Evolutionary conservation across 2,113 vertebrate species (phyloP).

Genomic region (Seriola rivoliana): DNA sequence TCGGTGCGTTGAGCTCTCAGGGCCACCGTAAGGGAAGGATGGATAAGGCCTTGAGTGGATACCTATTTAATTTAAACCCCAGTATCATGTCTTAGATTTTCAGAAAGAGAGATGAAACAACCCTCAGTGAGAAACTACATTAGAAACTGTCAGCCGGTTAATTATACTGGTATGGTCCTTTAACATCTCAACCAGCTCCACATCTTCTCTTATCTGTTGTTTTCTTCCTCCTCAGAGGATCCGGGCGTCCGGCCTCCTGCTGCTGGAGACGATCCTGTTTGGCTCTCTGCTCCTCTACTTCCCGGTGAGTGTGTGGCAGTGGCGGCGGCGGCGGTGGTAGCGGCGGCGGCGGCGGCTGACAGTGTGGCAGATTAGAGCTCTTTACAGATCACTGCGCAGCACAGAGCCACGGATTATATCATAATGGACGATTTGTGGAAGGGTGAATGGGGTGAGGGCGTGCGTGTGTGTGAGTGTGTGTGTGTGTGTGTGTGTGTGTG

Average conservation of each 20-base stretch:
- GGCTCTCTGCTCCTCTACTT: constrained; percentile 97
- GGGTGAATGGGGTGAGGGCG: constrained; percentile 32
- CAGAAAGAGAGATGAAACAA: too few species aligned
- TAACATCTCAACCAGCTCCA: background rate
- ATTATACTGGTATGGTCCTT: background rate
- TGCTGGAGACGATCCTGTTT: constrained; percentile 95
- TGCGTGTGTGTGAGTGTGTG: constrained; percentile 25
- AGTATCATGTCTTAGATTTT: too few species aligned
- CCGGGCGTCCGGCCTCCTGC: constrained; percentile 90
- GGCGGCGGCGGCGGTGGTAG: background rate
- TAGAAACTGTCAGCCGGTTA: too few species aligned
- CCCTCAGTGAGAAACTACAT: too few species aligned
- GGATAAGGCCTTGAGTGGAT: too few species aligned
- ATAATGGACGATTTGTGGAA: constrained; percentile 69
- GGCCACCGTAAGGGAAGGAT: too few species aligned
- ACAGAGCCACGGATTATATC: constrained; percentile 67
- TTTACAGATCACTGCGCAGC: constrained; percentile 74
- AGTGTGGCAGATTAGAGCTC: constrained; percentile 66
- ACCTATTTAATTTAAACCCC: too few species aligned
- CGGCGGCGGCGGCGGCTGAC: background rate
- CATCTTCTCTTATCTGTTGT: background rate
- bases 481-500: constrained; percentile 12
- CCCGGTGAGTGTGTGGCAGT: constrained; percentile 88
- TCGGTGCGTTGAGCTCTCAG: too few species aligned
- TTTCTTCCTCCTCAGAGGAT: constrained; percentile 85